Evolutionary conservation across 2,888 invertebrate genomes (phyloP).

Genomic region (Heliconius ethilla): DNA sequence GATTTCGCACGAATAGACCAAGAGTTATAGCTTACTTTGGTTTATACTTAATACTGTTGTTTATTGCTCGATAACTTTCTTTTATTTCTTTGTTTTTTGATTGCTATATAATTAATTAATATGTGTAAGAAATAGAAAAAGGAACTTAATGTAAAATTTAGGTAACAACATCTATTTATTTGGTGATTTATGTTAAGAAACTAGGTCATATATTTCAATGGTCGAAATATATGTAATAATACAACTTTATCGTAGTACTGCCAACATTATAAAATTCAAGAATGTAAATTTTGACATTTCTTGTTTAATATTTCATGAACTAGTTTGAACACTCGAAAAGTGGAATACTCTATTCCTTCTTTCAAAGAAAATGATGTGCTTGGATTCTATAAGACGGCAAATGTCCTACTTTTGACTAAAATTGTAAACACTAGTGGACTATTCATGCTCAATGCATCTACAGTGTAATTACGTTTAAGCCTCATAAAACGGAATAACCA

Average conservation of each 20-base stretch:
- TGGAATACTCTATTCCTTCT: not conserved
- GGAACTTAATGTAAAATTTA: not conserved
- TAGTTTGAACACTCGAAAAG: not conserved
- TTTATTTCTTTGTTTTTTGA: not conserved
- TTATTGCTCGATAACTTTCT: not conserved
- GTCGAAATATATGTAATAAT: too few species aligned
- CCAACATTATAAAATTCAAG: not conserved
- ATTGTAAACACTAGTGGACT: constrained; percentile 19
- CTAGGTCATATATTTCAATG: not conserved
- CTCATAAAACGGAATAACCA: constrained; percentile 34
- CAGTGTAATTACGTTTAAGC: constrained; percentile 37
- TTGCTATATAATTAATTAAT: not conserved
- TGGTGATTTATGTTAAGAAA: not conserved
- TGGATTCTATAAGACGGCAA: constrained; percentile 11
- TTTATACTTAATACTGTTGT: not conserved
- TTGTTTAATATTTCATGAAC: constrained; percentile 11
- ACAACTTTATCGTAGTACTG: not conserved
- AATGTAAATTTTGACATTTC: not conserved
- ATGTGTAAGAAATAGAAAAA: not conserved
- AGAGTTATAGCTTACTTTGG: not conserved
- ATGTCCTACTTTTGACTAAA: constrained; percentile 20
- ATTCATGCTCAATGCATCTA: constrained; percentile 30
- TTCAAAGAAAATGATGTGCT: constrained; percentile 22
- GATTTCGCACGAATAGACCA: constrained; percentile 9
- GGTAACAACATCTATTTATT: not conserved